A percentile compares a stretch with the other conserved stretches of the same genome.
phyloP scores from a whole-genome alignment of 2,888 invertebrate species.

The Corythucha ciliata region DNA sequence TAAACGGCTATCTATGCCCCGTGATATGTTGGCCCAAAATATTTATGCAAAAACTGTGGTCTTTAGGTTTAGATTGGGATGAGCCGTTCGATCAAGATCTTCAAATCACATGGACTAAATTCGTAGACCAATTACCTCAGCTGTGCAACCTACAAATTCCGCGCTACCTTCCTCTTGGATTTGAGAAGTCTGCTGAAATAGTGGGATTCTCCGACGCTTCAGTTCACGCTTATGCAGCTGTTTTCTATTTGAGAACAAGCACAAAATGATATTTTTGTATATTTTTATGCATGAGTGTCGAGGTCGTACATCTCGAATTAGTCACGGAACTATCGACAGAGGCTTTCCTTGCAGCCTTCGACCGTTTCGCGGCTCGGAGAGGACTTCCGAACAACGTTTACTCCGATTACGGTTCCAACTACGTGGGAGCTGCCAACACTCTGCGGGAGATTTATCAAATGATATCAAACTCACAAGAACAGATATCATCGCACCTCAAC shows the following conservation, averaged over 20 bases:
- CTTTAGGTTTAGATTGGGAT: slow-evolving; percentile 17
- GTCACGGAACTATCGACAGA: too few relatives aligned
- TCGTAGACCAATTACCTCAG: slow-evolving; percentile 3
- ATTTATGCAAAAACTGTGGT: slow-evolving; percentile 18
- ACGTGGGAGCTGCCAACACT: too few relatives aligned
- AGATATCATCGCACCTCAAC: too few relatives aligned
- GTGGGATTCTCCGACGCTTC: slow-evolving; percentile 34
- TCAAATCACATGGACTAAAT: slow-evolving; percentile 1
- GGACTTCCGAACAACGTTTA: too few relatives aligned
- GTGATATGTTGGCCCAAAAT: slow-evolving; percentile 12
- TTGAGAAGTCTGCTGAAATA: slow-evolving; percentile 11
- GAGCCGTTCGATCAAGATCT: neutral
- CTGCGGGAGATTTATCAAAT: too few relatives aligned
- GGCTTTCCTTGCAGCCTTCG: too few relatives aligned
- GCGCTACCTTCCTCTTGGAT: neutral
- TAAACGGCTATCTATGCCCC: slow-evolving; percentile 9
- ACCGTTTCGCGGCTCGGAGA: too few relatives aligned
- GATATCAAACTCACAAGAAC: too few relatives aligned
- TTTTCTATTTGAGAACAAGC: slow-evolving; percentile 25
- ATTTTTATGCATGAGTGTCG: too few relatives aligned
- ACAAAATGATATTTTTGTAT: too few relatives aligned
- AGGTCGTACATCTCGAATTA: too few relatives aligned
- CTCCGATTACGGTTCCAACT: too few relatives aligned
- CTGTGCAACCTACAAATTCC: slow-evolving; percentile 14
- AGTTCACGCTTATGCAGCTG: slow-evolving; percentile 30